Evolutionary conservation across 2,888 invertebrate species (phyloP).

Genomic region (Limulus polyphemus): DNA sequence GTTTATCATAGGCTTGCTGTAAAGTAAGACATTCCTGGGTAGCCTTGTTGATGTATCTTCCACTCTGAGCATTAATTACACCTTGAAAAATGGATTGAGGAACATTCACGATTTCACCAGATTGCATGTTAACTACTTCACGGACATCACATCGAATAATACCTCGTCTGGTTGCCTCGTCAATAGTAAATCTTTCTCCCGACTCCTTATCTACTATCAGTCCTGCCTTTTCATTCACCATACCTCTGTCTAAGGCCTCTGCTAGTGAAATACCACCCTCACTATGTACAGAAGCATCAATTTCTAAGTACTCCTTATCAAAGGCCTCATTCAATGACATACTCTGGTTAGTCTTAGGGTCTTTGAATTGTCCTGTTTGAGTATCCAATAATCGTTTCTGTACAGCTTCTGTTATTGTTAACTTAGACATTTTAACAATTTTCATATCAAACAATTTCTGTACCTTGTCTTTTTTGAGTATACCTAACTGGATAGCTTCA

Average conservation of each 20-base stretch:
- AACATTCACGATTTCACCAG: constrained; percentile 66
- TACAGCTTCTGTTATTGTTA: too few relatives aligned
- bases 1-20: constrained; percentile 66
- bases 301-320: constrained; percentile 19
- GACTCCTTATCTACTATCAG: constrained; percentile 76
- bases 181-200: constrained; percentile 64
- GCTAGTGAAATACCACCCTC: constrained; percentile 60
- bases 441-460: too few relatives aligned
- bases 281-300: constrained; percentile 13
- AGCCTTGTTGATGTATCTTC: constrained; percentile 61
- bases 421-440: too few relatives aligned
- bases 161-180: constrained; percentile 64
- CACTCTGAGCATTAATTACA: constrained; percentile 65
- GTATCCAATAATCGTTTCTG: too few relatives aligned
- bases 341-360: constrained; percentile 53
- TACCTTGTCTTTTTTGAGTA: too few relatives aligned
- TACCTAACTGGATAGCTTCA: too few relatives aligned
- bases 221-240: constrained; percentile 62
- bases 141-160: constrained; percentile 62
- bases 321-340: constrained; percentile 60
- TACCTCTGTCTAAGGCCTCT: constrained; percentile 73
- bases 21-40: constrained; percentile 63
- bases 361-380: too few relatives aligned
- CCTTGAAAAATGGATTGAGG: constrained; percentile 63
- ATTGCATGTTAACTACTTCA: constrained; percentile 71